phyloP scores from a whole-genome alignment of 2,113 vertebrate genomes.

The Condylura cristata region DNA sequence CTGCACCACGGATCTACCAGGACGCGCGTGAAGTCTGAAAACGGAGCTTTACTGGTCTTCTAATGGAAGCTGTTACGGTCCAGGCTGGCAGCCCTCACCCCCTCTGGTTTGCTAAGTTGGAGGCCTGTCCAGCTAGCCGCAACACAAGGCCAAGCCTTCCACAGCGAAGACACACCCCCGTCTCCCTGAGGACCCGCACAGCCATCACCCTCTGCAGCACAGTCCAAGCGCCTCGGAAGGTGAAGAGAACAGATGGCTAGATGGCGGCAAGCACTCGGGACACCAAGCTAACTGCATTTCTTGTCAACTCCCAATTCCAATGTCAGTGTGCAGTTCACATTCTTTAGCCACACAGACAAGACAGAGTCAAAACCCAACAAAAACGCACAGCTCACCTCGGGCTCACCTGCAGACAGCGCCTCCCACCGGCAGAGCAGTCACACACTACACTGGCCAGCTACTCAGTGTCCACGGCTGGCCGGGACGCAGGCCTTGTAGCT shows the following conservation, averaged over 20 bases:
- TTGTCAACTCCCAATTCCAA: background rate
- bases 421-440: no score
- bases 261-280: background rate
- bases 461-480: background rate
- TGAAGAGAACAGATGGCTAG: no score
- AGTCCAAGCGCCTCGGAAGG: background rate
- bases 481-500: background rate
- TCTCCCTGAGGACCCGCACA: background rate
- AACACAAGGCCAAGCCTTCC: background rate
- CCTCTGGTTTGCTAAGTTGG: background rate
- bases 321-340: background rate
- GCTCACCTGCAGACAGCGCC: background rate
- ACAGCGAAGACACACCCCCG: background rate
- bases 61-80: no score
- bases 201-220: background rate
- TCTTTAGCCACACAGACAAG: background rate
- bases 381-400: background rate
- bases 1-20: no score
- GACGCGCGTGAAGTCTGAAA: no score
- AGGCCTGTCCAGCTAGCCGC: background rate
- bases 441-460: no score
- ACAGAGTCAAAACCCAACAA: background rate
- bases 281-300: background rate
- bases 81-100: no score
- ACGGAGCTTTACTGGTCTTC: no score